Base-by-base conservation (phyloP, 2,113 vertebrate species). In the Himantopus leucocephalus region DNA sequence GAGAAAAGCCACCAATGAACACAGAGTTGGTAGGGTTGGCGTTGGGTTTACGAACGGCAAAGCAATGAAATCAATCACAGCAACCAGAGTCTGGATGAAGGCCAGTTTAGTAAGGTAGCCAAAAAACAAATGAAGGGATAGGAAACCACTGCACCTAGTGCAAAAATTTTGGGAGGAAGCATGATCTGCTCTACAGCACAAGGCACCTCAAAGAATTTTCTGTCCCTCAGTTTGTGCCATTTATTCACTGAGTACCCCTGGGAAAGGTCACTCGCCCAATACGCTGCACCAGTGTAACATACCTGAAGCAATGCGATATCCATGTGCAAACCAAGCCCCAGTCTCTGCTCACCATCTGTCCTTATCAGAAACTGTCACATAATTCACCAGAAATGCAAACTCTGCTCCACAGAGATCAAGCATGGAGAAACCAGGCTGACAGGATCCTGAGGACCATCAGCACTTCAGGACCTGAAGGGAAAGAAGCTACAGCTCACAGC, bases 31-130 rank as follows among this genome's bases (percentile, higher is more conserved):
- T 85, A 62, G n/a, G 35, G 37, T 2, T 91, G 39, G 71, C 21
- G 32, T 3, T 93, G 21, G 68, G 41, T 73, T 96, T 74, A 56
- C 1, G 9, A 67, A 93, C 20, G 10, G 80, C 86, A 94, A 71
- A 87, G 80, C 52, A 96, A 41, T 58, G n/a, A 90, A 87, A 75
- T 85, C 87, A 91, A 82, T 92, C 50, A 87, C 41, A 84, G 62
- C 59, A 94, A 73, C 58, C 59, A 88, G 68, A 83, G 32, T n/a
- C 66, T 91, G 90, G 84, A 71, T 37, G 50, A 94, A 82, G n/a
- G 64, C 70, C 86, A 50, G 35, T 92, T 86, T 95, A 86, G 91
- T 77, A 94, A 60, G 0, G 0, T 2, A 81, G 68, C 45, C 9
- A 89, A 64, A 93, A 92, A 89, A 2, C 56, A 92, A 92, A 66